These are phyloP conservation scores for Notarius lentiginosus DNA, from an alignment of 2,113 vertebrate species.

Conservation along the genomic window DNA sequence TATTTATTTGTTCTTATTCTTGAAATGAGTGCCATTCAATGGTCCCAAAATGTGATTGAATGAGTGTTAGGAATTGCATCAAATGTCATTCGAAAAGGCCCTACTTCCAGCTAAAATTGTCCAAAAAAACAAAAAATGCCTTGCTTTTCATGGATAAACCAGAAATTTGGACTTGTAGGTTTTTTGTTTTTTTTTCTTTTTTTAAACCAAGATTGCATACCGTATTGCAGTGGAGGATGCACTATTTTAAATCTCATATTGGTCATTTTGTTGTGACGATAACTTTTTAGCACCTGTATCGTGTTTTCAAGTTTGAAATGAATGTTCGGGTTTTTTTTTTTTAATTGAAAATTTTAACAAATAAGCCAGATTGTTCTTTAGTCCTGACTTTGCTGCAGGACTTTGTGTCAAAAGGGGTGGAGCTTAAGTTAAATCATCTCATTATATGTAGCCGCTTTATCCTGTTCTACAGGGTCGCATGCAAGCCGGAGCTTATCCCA, in stretches of 20 bases:
- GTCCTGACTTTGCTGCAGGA: background rate
- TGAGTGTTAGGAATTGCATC: background rate
- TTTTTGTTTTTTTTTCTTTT: no score
- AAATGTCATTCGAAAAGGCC: background rate
- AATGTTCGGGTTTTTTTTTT: background rate
- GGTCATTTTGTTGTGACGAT: background rate
- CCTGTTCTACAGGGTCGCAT: no score
- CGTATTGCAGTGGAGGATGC: background rate
- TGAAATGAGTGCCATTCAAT: background rate
- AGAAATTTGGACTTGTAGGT: background rate
- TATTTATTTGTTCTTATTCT: constrained; percentile 5
- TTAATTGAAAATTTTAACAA: background rate
- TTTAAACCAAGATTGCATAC: background rate
- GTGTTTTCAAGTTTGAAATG: background rate
- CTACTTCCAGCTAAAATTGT: background rate
- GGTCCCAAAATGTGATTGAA: background rate
- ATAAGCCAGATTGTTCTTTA: background rate
- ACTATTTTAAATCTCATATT: background rate
- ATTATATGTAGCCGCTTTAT: no score
- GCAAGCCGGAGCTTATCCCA: no score
- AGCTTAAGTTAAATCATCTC: background rate
- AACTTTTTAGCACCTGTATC: background rate
- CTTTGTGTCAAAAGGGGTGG: background rate
- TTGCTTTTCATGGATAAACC: background rate
- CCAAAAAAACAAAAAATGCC: no score